These are phyloP conservation scores for Crotophaga sulcirostris DNA, from an alignment of 2,113 vertebrate genomes.

Conservation along the genomic window DNA sequence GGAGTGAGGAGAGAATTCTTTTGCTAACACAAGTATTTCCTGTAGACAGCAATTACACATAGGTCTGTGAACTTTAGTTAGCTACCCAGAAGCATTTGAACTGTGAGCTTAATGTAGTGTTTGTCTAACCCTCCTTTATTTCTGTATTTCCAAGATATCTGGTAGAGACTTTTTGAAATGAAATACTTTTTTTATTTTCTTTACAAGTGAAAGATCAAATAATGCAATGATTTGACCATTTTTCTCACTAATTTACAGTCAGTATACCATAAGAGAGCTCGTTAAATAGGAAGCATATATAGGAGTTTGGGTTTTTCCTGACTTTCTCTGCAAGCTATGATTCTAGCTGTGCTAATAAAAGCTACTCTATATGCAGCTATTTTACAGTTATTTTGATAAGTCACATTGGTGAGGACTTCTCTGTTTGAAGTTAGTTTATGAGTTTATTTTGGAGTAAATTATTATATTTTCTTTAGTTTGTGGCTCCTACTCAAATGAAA, in stretches of 20 bases:
- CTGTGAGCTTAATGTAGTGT: conserved; percentile 7
- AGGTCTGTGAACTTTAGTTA: conserved; percentile 63
- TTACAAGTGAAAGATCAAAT: neutral
- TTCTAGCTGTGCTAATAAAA: neutral
- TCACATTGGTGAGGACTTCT: neutral
- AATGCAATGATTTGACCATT: neutral
- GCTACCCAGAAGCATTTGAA: conserved; percentile 26
- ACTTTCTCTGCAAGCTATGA: neutral
- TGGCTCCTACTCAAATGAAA: neutral
- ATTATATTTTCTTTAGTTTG: neutral
- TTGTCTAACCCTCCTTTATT: conserved; percentile 32
- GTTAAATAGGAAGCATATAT: neutral
- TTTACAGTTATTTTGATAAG: neutral
- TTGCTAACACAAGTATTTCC: conserved; percentile 23
- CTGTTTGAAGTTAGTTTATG: neutral
- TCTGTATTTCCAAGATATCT: conserved; percentile 21
- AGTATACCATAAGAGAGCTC: neutral
- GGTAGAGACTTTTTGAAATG: neutral
- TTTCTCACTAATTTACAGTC: neutral
- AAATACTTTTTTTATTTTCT: neutral
- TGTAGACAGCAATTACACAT: conserved; percentile 56
- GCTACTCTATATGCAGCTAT: neutral
- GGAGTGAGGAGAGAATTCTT: conserved; percentile 7
- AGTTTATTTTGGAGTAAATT: neutral
- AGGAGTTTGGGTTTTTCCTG: neutral